Evolutionary conservation across 2,113 vertebrate species (phyloP).

Genomic region (Indri indri): DNA sequence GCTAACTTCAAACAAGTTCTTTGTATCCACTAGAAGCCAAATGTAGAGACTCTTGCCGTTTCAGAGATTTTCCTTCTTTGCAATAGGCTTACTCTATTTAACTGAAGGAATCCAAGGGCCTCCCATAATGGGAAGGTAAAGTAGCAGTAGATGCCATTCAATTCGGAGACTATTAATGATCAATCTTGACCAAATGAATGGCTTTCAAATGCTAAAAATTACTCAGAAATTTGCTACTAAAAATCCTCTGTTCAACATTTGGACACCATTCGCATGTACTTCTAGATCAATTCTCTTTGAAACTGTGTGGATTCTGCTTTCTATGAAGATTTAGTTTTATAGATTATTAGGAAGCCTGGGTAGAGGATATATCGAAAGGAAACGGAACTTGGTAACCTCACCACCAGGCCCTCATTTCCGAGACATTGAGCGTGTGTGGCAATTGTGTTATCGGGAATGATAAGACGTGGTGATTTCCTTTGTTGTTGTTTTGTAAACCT

Average conservation of each 20-base stretch:
- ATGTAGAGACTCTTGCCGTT: not conserved
- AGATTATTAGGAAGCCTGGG: not conserved
- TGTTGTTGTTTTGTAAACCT: not conserved
- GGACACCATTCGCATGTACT: not conserved
- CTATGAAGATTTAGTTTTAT: not conserved
- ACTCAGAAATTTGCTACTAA: not conserved
- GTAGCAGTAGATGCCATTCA: not conserved
- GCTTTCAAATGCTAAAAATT: not conserved
- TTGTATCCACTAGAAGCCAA: not conserved
- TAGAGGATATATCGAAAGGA: not conserved
- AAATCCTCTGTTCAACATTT: not conserved
- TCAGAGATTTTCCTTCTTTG: not conserved
- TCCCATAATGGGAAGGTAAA: not conserved
- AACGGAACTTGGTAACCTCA: not conserved
- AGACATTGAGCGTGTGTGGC: not conserved
- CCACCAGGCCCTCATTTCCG: not conserved
- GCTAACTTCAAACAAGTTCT: not conserved
- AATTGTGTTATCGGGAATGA: no score
- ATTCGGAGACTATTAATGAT: not conserved
- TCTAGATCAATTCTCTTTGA: not conserved
- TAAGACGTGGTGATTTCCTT: not conserved
- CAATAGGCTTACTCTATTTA: not conserved
- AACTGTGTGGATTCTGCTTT: not conserved
- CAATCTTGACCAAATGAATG: not conserved
- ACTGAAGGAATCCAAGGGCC: not conserved